A percentile compares a stretch with the other conserved stretches of the same genome.
phyloP scores from a whole-genome alignment of 2,888 invertebrate species.

The Alentia gelatinosa region DNA sequence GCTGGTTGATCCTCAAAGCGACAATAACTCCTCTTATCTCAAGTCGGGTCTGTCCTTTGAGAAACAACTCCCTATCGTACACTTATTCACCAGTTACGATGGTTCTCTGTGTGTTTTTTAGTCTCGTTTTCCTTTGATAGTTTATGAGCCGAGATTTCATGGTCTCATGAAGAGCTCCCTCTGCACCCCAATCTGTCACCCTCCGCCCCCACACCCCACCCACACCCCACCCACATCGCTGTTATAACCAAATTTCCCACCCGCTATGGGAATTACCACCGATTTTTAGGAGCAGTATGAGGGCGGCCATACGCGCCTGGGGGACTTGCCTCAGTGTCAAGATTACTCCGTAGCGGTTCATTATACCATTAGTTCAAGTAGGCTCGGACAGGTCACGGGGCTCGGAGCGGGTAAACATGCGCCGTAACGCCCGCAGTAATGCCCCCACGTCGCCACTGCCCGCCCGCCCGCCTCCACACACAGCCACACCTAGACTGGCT shows the following conservation, averaged over 20 bases:
- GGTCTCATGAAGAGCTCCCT: no score
- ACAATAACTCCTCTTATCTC: slow-evolving; percentile 23
- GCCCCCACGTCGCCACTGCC: no score
- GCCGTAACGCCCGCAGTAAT: no score
- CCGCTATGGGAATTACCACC: neutral
- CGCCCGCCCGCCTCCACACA: no score
- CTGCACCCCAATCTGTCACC: neutral
- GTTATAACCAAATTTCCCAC: neutral
- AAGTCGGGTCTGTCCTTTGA: neutral
- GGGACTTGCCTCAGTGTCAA: neutral
- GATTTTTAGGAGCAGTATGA: neutral
- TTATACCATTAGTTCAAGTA: neutral
- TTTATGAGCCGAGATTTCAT: neutral
- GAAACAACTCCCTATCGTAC: neutral
- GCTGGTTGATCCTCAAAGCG: neutral
- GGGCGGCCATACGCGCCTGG: neutral
- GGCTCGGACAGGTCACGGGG: neutral
- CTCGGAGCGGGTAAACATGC: neutral
- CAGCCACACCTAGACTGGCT: no score
- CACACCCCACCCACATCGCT: neutral
- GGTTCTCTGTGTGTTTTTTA: neutral
- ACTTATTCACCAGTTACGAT: neutral
- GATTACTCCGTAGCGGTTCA: neutral
- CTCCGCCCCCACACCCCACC: neutral
- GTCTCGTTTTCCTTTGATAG: neutral